A percentile compares a stretch with the other conserved stretches of the same genome.
phyloP scores from a whole-genome alignment of 2,888 invertebrate species.

The Drosophila peninsularis region DNA sequence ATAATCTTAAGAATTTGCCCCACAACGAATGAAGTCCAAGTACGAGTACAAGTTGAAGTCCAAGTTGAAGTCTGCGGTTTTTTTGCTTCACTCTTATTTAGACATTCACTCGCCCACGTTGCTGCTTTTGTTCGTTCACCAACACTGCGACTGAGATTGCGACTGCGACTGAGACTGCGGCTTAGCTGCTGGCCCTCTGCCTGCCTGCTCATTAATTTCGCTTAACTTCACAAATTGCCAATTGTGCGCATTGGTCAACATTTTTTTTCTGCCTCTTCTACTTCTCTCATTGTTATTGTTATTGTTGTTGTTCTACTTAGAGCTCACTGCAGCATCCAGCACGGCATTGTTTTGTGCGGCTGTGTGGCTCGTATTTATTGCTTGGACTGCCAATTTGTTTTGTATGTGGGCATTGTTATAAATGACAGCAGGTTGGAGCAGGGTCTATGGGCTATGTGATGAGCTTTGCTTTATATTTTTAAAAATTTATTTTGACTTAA shows the following conservation, averaged over 20 bases:
- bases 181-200: constrained; percentile 22
- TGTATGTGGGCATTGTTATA: constrained; percentile 58
- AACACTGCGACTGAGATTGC: constrained; percentile 23
- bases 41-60: constrained; percentile 1
- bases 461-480: background rate
- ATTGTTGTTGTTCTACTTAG: constrained; percentile 18
- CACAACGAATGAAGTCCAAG: constrained; percentile 4
- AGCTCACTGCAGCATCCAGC: constrained; percentile 12
- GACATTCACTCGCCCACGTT: constrained; percentile 33
- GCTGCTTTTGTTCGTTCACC: constrained; percentile 22
- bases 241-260: constrained; percentile 80
- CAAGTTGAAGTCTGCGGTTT: constrained; percentile 10
- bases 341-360: constrained; percentile 67
- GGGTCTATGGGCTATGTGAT: background rate
- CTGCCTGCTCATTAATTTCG: constrained; percentile 75
- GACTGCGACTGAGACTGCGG: constrained; percentile 13
- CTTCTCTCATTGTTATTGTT: constrained; percentile 19
- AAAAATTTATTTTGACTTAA: background rate
- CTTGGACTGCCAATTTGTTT: constrained; percentile 75
- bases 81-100: constrained; percentile 52
- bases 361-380: constrained; percentile 74
- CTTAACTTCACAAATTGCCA: constrained; percentile 82
- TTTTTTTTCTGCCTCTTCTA: constrained; percentile 30
- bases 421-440: constrained; percentile 9
- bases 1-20: constrained; percentile 50